Evolutionary conservation across 2,113 vertebrate genomes (phyloP).

Genomic region (Neogobius melanostomus): DNA sequence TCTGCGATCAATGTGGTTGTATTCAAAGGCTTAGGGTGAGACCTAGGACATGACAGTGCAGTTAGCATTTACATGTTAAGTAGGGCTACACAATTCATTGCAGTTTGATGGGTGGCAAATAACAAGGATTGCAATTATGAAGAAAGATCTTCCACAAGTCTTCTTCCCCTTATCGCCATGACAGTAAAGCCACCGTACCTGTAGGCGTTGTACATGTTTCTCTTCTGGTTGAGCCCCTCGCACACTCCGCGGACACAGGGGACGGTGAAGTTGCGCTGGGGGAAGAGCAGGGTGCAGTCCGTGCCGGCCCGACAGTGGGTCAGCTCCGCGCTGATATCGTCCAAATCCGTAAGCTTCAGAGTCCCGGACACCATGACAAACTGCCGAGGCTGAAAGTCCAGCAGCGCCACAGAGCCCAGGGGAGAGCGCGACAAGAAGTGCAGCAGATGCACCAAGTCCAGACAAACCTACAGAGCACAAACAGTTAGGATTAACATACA

Average conservation of each 20-base stretch:
- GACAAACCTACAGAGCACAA: constrained; percentile 80
- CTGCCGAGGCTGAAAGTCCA: constrained; percentile 93
- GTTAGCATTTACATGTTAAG: background rate
- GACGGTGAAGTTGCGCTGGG: constrained; percentile 81
- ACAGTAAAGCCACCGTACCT: constrained; percentile 72
- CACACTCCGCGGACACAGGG: constrained; percentile 78
- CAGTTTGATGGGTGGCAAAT: too few species aligned
- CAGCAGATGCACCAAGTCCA: constrained; percentile 85
- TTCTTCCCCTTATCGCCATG: constrained; percentile 20
- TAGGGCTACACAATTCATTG: too few species aligned
- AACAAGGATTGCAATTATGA: too few species aligned
- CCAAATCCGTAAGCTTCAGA: constrained; percentile 90
- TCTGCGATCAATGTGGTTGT: background rate
- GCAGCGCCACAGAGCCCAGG: constrained; percentile 85
- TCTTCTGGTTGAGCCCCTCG: constrained; percentile 84
- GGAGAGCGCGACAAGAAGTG: constrained; percentile 87
- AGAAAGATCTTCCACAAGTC: too few species aligned
- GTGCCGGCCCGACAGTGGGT: constrained; percentile 71
- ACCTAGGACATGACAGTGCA: background rate
- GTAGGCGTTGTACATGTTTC: constrained; percentile 91
- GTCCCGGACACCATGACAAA: constrained; percentile 86
- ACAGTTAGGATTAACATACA: background rate
- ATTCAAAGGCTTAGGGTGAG: background rate
- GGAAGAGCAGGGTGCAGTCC: constrained; percentile 85
- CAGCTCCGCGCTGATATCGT: constrained; percentile 82